These are phyloP conservation scores for Falco peregrinus DNA, from an alignment of 2,797 vertebrate genomes.

Conservation along the genomic window DNA sequence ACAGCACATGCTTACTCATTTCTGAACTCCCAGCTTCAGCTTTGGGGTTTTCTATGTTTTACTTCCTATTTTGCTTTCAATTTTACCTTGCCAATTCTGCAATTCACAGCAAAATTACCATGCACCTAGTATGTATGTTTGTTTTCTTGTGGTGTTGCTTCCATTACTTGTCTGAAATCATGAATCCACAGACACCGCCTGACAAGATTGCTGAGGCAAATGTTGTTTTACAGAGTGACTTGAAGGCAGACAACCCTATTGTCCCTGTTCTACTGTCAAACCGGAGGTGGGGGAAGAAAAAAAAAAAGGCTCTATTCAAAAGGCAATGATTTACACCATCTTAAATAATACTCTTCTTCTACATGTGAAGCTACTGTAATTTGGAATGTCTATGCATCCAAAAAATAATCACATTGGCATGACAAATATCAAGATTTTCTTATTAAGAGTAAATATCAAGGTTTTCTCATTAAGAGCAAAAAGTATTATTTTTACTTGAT, in stretches of 20 bases:
- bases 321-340: background rate
- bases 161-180: slow-evolving; percentile 1
- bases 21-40: background rate
- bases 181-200: background rate
- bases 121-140: background rate
- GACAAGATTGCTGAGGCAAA: slow-evolving; percentile 9
- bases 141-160: background rate
- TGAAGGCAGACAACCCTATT: background rate
- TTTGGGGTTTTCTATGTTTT: background rate
- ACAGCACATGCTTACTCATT: background rate
- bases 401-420: background rate
- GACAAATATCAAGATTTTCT: background rate
- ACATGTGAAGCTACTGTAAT: background rate
- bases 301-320: background rate
- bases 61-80: background rate
- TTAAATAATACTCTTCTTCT: background rate
- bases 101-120: background rate
- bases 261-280: background rate
- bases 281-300: background rate
- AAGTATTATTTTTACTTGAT: background rate
- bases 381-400: background rate
- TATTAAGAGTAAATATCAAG: background rate
- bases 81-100: background rate
- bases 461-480: background rate
- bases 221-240: background rate